phyloP scores from a whole-genome alignment of 2,113 vertebrate species.

The Heptranchias perlo region DNA sequence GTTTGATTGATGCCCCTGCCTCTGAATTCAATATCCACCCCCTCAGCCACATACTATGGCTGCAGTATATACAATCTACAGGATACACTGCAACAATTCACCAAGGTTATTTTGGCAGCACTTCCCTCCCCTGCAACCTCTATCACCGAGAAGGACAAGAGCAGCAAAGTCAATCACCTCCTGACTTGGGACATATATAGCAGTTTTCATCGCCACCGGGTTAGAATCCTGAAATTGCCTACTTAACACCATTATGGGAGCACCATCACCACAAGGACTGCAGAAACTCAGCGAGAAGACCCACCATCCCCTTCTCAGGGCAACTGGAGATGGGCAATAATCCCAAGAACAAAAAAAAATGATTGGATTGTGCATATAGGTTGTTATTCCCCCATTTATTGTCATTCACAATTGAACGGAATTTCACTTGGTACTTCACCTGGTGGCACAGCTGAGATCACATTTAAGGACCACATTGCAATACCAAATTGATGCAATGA shows the following conservation, averaged over 20 bases:
- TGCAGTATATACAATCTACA: neutral
- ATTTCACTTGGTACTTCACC: neutral
- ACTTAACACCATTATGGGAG: neutral
- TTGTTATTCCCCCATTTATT: neutral
- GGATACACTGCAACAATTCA: neutral
- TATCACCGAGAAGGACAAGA: neutral
- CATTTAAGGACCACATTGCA: neutral
- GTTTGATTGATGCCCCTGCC: neutral
- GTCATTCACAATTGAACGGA: neutral
- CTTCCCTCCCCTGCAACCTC: neutral
- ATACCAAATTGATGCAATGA: neutral
- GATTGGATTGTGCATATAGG: neutral
- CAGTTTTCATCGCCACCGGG: neutral
- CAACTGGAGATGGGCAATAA: neutral
- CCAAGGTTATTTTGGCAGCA: neutral
- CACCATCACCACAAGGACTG: neutral
- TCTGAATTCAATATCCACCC: neutral
- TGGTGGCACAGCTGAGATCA: neutral
- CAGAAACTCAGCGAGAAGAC: neutral
- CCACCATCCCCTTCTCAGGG: neutral
- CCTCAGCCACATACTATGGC: neutral
- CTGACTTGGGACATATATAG: neutral
- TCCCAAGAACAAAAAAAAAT: neutral
- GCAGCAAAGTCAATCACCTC: neutral
- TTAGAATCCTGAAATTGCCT: neutral